phyloP scores from a whole-genome alignment of 37 sponge, comb jelly and placozoan genomes.

The Amphimedon queenslandica region DNA sequence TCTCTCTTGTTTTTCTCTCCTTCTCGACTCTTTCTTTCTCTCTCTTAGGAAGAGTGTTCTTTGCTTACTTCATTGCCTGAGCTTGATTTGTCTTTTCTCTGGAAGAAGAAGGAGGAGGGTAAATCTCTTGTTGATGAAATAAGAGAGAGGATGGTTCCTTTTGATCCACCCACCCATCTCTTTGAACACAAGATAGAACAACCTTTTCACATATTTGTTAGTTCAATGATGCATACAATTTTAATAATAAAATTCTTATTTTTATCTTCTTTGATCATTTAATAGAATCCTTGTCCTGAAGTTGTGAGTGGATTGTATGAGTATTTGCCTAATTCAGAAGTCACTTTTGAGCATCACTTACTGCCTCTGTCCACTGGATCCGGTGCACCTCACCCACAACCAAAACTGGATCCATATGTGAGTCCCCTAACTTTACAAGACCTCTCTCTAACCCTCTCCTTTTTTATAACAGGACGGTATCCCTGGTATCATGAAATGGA shows the following conservation, averaged over 20 bases:
- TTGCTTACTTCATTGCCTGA: background rate
- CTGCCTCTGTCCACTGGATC: slow-evolving; percentile 33
- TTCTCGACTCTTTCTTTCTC: no score
- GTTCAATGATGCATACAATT: background rate
- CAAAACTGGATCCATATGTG: slow-evolving; percentile 37
- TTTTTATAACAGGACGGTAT: slow-evolving; percentile 32
- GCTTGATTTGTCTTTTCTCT: background rate
- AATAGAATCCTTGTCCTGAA: slow-evolving; percentile 40
- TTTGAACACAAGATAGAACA: background rate
- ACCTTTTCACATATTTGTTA: slow-evolving; percentile 39
- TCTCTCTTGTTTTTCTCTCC: no score
- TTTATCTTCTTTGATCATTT: background rate
- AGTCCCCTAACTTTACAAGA: no score
- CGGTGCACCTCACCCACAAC: slow-evolving; percentile 21
- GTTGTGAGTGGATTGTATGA: background rate
- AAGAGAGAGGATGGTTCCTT: background rate
- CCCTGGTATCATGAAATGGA: slow-evolving; percentile 61
- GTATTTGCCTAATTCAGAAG: slow-evolving; percentile 38
- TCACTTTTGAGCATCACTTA: slow-evolving; percentile 29
- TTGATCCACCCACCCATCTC: background rate
- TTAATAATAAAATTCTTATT: background rate
- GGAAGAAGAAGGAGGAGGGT: background rate
- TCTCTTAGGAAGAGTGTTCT: slow-evolving; percentile 1
- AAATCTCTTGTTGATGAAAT: background rate
- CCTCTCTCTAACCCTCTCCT: no score